Evolutionary conservation across 1,140 invertebrate genomes (phyloP), one percentile per base, ranked within the genome.

Genomic region (Drosophila repleta): DNA sequence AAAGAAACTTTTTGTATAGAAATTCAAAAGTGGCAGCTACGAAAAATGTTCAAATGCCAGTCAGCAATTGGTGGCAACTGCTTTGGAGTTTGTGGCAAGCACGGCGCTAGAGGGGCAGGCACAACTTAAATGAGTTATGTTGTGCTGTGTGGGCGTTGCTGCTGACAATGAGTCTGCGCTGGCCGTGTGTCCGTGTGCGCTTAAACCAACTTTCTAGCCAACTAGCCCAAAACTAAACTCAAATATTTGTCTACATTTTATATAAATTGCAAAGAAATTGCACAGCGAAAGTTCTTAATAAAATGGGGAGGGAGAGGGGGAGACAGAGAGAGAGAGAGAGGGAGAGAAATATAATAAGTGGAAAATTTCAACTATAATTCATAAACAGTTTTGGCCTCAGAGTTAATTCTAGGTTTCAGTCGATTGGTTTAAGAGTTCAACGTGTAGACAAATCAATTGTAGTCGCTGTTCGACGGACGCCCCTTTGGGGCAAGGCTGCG

Each of bases 11-110:
- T 74, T 62, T 77, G 71, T 69, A 62, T 51, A 77, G 66, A 45
- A 69, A 76, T 77, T 70, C 52, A 74, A 79, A 76, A 74, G 70
- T 74, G 70, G 70, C 70, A 69, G 70, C 70, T 61, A 65, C 60
- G 71, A 62, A 52, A 76, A 74, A 70, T 72, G 69, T 66, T 60
- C 66, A 69, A 69, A 69, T 69, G 58, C 66, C 57, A 69, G 57
- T 69, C 69, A 67, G 68, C 68, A 71, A 74, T 74, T 60, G 73
- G 60, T 66, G 61, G 56, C 70, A 62, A 53, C 60, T 49, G 64
- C 66, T 45, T 37, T 49, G 20, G 35, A 53, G 32, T 3, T 73
- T 73, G 69, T 21, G 41, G 43, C 32, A 18, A 35, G 26, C 39
- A 43, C 1, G n/a, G 15, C 13, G 5, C 1, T 5, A n/a, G 3